phyloP scores from a whole-genome alignment of 2,888 invertebrate genomes.

The Phanerotoma sp. region DNA sequence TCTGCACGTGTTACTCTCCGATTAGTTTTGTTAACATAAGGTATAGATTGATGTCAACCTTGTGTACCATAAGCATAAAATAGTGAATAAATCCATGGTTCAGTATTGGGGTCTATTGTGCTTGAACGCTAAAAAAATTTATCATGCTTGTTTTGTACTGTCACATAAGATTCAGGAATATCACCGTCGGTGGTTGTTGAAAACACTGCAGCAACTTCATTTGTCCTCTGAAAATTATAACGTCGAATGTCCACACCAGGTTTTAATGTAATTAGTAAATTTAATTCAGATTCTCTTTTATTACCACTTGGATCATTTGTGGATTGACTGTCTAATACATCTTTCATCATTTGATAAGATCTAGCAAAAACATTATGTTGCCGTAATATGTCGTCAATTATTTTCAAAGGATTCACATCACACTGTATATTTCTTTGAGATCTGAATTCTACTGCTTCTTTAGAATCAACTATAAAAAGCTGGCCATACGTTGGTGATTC shows the following conservation, averaged over 20 bases:
- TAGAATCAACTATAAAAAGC: conserved; percentile 30
- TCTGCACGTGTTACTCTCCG: conserved; percentile 15
- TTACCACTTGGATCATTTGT: no score
- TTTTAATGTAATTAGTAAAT: conserved; percentile 20
- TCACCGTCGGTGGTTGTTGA: conserved; percentile 30
- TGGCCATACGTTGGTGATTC: conserved; percentile 31
- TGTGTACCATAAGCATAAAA: conserved; percentile 29
- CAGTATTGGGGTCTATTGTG: conserved; percentile 25
- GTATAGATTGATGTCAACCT: conserved; percentile 16
- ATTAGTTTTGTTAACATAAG: neutral
- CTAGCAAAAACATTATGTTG: conserved; percentile 27
- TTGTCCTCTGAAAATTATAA: conserved; percentile 12
- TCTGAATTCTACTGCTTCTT: conserved; percentile 20
- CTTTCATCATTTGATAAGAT: conserved; percentile 30
- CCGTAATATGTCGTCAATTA: conserved; percentile 18
- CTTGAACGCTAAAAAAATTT: conserved; percentile 26
- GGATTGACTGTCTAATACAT: conserved; percentile 26
- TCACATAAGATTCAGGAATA: conserved; percentile 32
- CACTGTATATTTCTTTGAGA: conserved; percentile 16
- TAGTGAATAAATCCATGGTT: conserved; percentile 27
- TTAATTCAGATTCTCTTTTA: neutral
- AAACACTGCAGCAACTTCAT: conserved; percentile 25
- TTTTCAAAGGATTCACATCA: conserved; percentile 5
- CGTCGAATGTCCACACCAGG: conserved; percentile 26
- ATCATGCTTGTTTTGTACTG: conserved; percentile 23